These are phyloP conservation scores for Elgaria multicarinata DNA, from an alignment of 2,113 vertebrate species.

Conservation along the genomic window DNA sequence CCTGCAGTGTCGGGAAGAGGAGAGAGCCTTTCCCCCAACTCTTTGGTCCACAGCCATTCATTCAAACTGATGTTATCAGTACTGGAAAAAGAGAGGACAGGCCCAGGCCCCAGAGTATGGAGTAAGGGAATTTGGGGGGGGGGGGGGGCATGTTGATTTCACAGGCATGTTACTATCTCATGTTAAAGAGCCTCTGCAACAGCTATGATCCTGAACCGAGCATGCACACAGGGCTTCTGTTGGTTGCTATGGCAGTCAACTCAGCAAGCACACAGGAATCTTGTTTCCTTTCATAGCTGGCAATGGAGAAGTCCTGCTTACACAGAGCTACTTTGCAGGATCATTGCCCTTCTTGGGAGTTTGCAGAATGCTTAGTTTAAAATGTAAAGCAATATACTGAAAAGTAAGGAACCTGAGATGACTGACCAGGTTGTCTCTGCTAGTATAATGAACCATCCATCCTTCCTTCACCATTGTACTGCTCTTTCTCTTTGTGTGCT, in stretches of 20 bases:
- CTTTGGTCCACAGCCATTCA: not conserved
- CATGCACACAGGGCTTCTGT: not conserved
- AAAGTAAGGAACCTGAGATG: conserved; percentile 31
- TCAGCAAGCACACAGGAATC: not conserved
- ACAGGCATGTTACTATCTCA: not conserved
- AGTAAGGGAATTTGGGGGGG: too few relatives aligned
- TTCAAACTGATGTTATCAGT: not conserved
- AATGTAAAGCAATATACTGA: conserved; percentile 9
- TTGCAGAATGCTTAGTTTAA: not conserved
- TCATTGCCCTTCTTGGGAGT: not conserved
- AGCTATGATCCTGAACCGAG: not conserved
- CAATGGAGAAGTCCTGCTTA: not conserved
- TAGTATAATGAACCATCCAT: conserved; percentile 99
- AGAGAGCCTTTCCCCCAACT: not conserved
- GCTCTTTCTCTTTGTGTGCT: conserved; percentile 98
- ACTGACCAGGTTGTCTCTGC: conserved; percentile 96
- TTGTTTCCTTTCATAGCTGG: not conserved
- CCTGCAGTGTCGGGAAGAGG: not conserved
- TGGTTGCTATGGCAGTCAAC: not conserved
- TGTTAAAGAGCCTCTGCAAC: not conserved
- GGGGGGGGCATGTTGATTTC: not conserved
- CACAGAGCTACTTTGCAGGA: not conserved
- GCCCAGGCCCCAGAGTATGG: not conserved
- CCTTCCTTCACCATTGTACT: conserved; percentile 98
- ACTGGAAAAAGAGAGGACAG: not conserved